Conservation (phyloP, 2,797 vertebrate genomes). For the Pagetopsis macropterus region DNA sequence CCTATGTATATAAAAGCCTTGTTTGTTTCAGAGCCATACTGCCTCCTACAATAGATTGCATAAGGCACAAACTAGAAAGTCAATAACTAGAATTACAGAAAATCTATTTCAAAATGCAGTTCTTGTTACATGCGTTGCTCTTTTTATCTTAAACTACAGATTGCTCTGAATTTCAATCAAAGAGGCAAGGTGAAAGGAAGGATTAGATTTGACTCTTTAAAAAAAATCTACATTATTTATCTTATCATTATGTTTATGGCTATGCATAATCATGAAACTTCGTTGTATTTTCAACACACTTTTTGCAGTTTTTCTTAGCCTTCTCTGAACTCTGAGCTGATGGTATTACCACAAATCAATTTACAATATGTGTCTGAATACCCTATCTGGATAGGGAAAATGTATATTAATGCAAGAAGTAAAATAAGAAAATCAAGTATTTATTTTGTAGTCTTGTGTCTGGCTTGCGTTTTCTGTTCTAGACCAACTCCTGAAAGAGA, state of each 20-base stretch:
- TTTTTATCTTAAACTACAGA: constrained; percentile 12
- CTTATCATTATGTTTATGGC: background rate
- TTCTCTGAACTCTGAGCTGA: background rate
- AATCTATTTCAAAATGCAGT: constrained; percentile 32
- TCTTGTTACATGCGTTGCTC: constrained; percentile 12
- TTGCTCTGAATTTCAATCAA: constrained; percentile 4
- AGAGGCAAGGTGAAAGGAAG: background rate
- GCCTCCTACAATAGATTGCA: constrained; percentile 55
- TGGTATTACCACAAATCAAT: background rate
- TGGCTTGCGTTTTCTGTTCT: no score
- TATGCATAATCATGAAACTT: constrained; percentile 2
- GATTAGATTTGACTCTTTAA: background rate
- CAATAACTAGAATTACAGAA: constrained; percentile 21
- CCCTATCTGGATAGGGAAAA: background rate
- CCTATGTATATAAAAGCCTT: constrained; percentile 61
- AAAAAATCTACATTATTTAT: background rate
- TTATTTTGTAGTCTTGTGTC: background rate
- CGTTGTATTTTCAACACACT: background rate
- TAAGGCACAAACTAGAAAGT: constrained; percentile 49
- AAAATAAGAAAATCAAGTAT: background rate
- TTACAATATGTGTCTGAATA: background rate
- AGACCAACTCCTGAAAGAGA: no score
- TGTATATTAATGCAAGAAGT: background rate
- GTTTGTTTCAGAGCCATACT: constrained; percentile 44
- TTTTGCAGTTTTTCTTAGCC: background rate